Evolutionary conservation across 30 jellyfish, hydroid and myxozoan genomes (phyloP).

Genomic region (Morbakka virulenta): DNA sequence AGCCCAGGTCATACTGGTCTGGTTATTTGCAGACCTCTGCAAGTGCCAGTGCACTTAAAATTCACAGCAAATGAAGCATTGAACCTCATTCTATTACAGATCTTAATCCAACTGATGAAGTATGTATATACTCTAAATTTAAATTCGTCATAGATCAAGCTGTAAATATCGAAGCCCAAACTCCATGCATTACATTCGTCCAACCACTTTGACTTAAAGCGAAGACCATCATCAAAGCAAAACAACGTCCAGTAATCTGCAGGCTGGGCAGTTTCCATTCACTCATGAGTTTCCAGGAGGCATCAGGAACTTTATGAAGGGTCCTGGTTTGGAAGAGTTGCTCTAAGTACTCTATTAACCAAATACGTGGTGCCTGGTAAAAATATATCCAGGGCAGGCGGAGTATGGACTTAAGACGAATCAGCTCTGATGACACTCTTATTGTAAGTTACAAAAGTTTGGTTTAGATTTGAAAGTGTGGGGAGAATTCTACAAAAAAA

Average conservation of each 20-base stretch:
- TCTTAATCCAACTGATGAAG: constrained; percentile 56
- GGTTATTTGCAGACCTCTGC: constrained; percentile 45
- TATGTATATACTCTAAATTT: constrained; percentile 54
- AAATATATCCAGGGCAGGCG: constrained; percentile 49
- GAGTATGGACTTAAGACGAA: constrained; percentile 47
- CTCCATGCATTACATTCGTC: constrained; percentile 49
- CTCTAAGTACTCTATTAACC: constrained; percentile 42
- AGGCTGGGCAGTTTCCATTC: constrained; percentile 72
- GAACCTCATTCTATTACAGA: constrained; percentile 45
- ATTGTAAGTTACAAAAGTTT: constrained; percentile 3
- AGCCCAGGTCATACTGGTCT: too few relatives aligned
- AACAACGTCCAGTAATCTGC: constrained; percentile 37
- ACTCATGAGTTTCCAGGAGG: constrained; percentile 59
- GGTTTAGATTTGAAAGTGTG: constrained; percentile 1
- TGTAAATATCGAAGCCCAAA: neutral
- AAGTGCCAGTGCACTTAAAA: neutral
- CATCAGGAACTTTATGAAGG: constrained; percentile 61
- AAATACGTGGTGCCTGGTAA: constrained; percentile 52
- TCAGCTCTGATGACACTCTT: constrained; percentile 44
- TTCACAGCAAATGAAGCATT: neutral
- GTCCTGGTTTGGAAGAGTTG: constrained; percentile 57
- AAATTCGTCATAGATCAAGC: constrained; percentile 43
- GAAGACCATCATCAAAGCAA: constrained; percentile 55
- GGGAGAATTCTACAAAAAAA: neutral
- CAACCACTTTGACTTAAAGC: too few relatives aligned